Base-by-base conservation (phyloP, 2,113 vertebrate species). In the Callipepla squamata region DNA sequence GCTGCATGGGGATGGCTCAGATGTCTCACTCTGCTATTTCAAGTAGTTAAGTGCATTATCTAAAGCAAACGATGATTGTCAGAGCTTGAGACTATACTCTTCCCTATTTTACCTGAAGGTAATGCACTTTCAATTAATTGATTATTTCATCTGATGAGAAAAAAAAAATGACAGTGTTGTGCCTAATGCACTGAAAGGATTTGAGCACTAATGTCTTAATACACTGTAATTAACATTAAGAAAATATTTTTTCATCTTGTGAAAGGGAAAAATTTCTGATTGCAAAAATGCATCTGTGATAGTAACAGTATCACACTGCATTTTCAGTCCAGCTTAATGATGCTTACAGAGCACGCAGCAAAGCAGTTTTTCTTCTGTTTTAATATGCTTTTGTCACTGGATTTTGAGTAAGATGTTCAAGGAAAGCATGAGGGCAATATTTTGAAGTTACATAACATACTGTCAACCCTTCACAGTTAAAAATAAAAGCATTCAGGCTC, bases 31-130 rank as follows among this genome's bases (percentile, higher is more conserved):
- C 86, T 70, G 92, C 91, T 87, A 5, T 79, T 91, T 94, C 85
- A 94, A 95, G 89, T 95, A 81, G 61, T 89, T 94, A 93, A 93
- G 65, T 87, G 23, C 89, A 94, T 96, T 94, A 95, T 78, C 94
- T 94, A 86, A 94, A 96, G 93, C 67, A 90, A 94, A 85, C 69
- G 80, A 78, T 91, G 90, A 96, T 84, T 90, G 82, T 80, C 68
- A 89, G 76, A 94, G 88, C 90, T 81, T 88, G 58, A 92, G 78
- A 80, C 72, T 61, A 62, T 94, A 76, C 93, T 92, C 91, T 83
- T 76, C 79, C n/a, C 63, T 68, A 21, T 68, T 94, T 86, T 68
- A 86, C 92, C 74, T 75, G 87, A 93, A 96, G 80, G 62, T 88
- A 96, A 95, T 90, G 81, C 69, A 85, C 94, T 96, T 97, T 87